Evolutionary conservation across 2,888 invertebrate genomes (phyloP).

Genomic region (Globia sparganii): DNA sequence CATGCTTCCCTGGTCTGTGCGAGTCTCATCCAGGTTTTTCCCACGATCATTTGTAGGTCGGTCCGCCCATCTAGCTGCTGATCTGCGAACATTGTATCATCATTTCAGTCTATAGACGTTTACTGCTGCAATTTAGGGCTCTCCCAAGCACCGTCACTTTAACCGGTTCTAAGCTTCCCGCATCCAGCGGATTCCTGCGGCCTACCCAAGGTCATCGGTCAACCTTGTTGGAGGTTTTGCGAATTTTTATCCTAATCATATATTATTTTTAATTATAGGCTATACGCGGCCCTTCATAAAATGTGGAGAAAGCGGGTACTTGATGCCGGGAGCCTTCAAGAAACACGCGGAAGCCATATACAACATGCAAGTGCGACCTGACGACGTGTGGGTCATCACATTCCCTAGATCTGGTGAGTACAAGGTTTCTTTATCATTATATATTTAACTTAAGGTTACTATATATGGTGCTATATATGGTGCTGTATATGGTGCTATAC

Average conservation of each 20-base stretch:
- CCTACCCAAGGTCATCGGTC: no score
- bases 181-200: no score
- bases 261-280: constrained; percentile 72
- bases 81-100: not conserved
- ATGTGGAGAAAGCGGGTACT: constrained; percentile 83
- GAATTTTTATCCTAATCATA: not conserved
- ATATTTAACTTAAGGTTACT: no score
- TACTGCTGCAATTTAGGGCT: no score
- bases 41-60: not conserved
- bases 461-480: no score
- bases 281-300: constrained; percentile 82
- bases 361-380: constrained; percentile 84
- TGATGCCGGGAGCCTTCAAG: constrained; percentile 83
- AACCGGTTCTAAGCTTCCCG: no score
- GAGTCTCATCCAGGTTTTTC: not conserved
- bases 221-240: no score
- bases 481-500: no score
- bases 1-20: not conserved
- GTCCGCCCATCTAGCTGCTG: not conserved
- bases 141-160: no score
- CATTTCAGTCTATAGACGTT: no score
- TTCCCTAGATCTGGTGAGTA: constrained; percentile 86
- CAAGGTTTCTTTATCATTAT: not conserved
- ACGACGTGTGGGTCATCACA: constrained; percentile 87
- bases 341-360: constrained; percentile 84